These are phyloP conservation scores for Thalassaphorura encarpata DNA, from an alignment of 1,140 invertebrate genomes.

Conservation along the genomic window DNA sequence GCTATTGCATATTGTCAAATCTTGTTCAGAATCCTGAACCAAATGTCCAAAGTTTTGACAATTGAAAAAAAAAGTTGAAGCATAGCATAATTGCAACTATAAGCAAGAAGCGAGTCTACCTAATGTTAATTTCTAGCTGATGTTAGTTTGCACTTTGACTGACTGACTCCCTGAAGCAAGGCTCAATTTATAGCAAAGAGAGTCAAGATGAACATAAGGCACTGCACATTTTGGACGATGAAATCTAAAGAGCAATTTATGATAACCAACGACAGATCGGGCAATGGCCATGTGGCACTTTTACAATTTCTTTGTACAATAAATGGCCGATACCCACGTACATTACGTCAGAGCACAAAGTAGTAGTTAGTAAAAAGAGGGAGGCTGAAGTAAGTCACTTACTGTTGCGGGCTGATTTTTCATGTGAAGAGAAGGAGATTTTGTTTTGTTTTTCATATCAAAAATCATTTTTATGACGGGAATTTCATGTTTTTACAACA, in stretches of 20 bases:
- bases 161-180: no score
- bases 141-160: background rate
- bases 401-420: conserved; percentile 24
- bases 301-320: no score
- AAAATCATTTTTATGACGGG: no score
- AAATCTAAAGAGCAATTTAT: conserved; percentile 5
- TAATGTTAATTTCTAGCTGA: background rate
- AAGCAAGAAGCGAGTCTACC: background rate
- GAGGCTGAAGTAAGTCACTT: no score
- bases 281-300: no score
- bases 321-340: no score
- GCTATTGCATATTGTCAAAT: background rate
- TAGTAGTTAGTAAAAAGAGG: no score
- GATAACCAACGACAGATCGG: no score
- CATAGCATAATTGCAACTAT: background rate
- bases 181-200: background rate
- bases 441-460: conserved; percentile 13
- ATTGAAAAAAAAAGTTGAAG: background rate
- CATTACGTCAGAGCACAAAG: no score
- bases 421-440: conserved; percentile 1
- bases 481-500: no score
- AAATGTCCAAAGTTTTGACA: background rate
- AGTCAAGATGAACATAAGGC: conserved; percentile 24
- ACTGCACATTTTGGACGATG: conserved; percentile 19
- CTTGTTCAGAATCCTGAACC: no score